A percentile compares a stretch with the other conserved stretches of the same genome.
Evolutionary conservation across 1,140 invertebrate species (phyloP).

Genomic region (Euwallacea fornicatus): DNA sequence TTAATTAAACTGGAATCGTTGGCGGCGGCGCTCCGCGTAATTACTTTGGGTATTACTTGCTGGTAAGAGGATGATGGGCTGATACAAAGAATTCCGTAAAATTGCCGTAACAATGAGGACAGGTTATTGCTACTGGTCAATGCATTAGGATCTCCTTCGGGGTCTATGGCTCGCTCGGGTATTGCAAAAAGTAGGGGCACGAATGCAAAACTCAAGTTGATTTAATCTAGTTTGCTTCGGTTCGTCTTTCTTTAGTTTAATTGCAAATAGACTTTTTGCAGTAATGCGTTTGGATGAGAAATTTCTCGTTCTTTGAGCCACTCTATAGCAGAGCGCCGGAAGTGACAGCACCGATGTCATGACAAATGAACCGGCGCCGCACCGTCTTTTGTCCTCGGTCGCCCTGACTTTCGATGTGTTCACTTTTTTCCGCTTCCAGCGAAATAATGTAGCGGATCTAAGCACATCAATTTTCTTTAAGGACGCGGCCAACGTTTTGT

Average conservation of each 20-base stretch:
- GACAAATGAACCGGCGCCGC: constrained; percentile 50
- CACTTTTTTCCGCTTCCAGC: constrained; percentile 24
- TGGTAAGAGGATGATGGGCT: constrained; percentile 27
- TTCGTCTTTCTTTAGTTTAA: constrained; percentile 4
- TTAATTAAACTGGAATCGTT: constrained; percentile 38
- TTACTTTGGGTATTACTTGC: constrained; percentile 35
- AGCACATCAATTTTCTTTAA: constrained; percentile 26
- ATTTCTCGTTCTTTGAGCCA: neutral
- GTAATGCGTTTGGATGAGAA: too few species aligned
- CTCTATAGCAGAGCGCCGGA: constrained; percentile 41
- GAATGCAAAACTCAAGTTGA: constrained; percentile 28
- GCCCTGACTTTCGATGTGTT: constrained; percentile 36
- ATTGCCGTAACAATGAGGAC: constrained; percentile 33
- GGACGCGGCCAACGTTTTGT: constrained; percentile 17
- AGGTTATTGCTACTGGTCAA: constrained; percentile 31
- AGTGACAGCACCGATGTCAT: constrained; percentile 49
- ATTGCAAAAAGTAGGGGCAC: constrained; percentile 19
- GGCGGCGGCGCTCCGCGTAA: constrained; percentile 31
- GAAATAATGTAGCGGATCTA: constrained; percentile 33
- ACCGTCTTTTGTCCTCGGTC: constrained; percentile 45
- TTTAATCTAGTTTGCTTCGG: constrained; percentile 10
- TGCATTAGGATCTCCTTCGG: constrained; percentile 15
- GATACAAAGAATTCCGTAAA: constrained; percentile 38
- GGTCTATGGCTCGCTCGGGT: neutral
- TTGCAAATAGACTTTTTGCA: too few species aligned